phyloP scores from a whole-genome alignment of 2,888 invertebrate species.

The Eutolmus rufibarbis region DNA sequence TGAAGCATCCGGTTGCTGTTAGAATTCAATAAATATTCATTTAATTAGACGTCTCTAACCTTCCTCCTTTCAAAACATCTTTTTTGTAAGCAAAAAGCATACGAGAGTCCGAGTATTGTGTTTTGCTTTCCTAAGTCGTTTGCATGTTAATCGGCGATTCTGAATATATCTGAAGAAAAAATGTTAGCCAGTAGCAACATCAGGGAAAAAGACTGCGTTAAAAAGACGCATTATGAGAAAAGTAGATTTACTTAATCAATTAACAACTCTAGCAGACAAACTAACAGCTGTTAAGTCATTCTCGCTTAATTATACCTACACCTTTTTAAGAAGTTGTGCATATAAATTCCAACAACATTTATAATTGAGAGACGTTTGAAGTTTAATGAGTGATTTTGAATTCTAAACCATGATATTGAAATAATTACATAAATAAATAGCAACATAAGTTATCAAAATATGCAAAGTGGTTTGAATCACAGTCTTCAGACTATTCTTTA shows the following conservation, averaged over 20 bases:
- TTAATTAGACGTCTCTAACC: background rate
- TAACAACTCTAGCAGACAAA: background rate
- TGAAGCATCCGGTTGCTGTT: constrained; percentile 1
- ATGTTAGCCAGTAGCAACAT: background rate
- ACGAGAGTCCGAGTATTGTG: background rate
- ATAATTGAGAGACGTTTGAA: too few species aligned
- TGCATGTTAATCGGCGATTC: background rate
- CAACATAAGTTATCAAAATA: too few species aligned
- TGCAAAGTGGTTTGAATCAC: too few species aligned
- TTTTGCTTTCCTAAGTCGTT: background rate
- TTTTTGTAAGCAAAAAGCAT: background rate
- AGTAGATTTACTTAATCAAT: background rate
- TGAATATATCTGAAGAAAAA: background rate
- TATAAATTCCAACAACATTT: too few species aligned
- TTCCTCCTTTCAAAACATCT: background rate
- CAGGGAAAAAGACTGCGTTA: background rate
- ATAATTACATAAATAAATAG: too few species aligned
- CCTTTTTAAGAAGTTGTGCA: background rate
- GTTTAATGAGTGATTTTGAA: too few species aligned
- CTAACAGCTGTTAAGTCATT: background rate
- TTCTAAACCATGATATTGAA: too few species aligned
- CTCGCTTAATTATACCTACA: background rate
- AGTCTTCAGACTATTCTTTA: too few species aligned
- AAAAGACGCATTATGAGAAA: background rate
- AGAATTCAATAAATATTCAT: background rate